Percentiles rank a stretch among this genome's conserved stretches.
Evolutionary conservation across 2,797 vertebrate genomes (phyloP).

Genomic region (Danio kyathit): DNA sequence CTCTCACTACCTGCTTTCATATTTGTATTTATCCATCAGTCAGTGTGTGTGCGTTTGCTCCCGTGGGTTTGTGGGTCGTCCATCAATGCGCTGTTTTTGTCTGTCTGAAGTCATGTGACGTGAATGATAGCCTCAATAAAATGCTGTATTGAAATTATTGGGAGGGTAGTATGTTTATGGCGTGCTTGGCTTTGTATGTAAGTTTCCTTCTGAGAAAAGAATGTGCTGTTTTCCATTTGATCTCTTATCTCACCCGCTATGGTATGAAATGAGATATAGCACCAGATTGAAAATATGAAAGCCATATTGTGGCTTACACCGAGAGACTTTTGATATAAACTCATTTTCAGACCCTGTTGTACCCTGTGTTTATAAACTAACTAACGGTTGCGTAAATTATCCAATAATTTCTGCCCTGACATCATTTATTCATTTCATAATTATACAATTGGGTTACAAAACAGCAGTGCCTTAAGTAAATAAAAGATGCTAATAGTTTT

Average conservation of each 20-base stretch:
- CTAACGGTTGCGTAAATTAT: neutral
- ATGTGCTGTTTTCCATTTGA: slow-evolving; percentile 51
- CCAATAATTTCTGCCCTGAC: neutral
- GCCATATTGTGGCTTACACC: slow-evolving; percentile 28
- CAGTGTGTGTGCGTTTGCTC: slow-evolving; percentile 11
- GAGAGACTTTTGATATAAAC: slow-evolving; percentile 11
- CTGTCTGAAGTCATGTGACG: slow-evolving; percentile 39
- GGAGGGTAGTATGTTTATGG: slow-evolving; percentile 43
- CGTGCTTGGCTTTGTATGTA: slow-evolving; percentile 41
- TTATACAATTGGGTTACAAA: neutral
- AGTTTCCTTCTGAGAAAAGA: slow-evolving; percentile 40
- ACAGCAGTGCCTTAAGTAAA: no score
- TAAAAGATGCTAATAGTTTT: no score
- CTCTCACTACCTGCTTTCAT: slow-evolving; percentile 2
- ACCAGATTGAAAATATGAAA: slow-evolving; percentile 35
- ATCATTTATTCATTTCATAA: neutral
- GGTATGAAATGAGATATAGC: slow-evolving; percentile 30
- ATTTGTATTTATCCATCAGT: slow-evolving; percentile 13
- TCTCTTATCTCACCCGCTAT: slow-evolving; percentile 40
- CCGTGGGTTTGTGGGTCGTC: slow-evolving; percentile 19
- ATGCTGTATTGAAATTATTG: slow-evolving; percentile 48
- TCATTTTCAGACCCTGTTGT: slow-evolving; percentile 22
- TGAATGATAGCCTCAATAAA: slow-evolving; percentile 55
- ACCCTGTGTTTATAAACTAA: slow-evolving; percentile 13
- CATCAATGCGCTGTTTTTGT: slow-evolving; percentile 32